Evolutionary conservation across 1,140 invertebrate species (phyloP), one percentile per base, ranked within the genome.

Genomic region (Telenomus remus): DNA sequence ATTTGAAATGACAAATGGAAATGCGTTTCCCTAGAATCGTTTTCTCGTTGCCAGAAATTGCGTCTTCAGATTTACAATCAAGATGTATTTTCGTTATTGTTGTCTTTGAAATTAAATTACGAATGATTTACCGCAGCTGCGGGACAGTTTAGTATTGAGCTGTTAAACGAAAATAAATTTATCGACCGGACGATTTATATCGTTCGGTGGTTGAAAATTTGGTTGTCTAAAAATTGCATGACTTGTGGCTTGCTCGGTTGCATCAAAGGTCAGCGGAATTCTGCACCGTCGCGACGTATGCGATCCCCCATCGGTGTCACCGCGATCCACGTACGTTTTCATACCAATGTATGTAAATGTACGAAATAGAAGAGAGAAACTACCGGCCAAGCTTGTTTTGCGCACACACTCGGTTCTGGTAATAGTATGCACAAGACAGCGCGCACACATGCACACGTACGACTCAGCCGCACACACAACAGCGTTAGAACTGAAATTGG

Each of bases 1-100:
- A 70, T 76, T 70, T 76, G 61, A 76, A 76, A 76, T 76, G 73
- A 76, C 60, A 66, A 66, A 70, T 76, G 53, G 66, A 7, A 46
- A 14, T 37, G 49, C 61, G 66, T 70, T 76, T 76, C 53, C 66
- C 55, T 53, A 61, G 66, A 76, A 76, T 0, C 56, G 55, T n/a
- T 4, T 47, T 47, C 14, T 47, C 61, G 54, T 4, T 75, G 72
- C 72, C 65, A 75, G 61, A 69, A 53, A 44, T 51, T 51, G 57
- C 37, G 13, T 64, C 48, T 59, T 53, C 14, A 56, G 69, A 75
- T 64, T 69, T 69, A 69, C 44, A 64, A 64, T 75, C 65, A 12
- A 47, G 19, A 47, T 50, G 10, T 63, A 49, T 64, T 69, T 75
- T 9, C 46, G 14, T 69, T 64, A 43, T 68, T 47, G 11, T 51